Conservation (phyloP, 2,888 invertebrate species). For the Ochlodes sylvanus region DNA sequence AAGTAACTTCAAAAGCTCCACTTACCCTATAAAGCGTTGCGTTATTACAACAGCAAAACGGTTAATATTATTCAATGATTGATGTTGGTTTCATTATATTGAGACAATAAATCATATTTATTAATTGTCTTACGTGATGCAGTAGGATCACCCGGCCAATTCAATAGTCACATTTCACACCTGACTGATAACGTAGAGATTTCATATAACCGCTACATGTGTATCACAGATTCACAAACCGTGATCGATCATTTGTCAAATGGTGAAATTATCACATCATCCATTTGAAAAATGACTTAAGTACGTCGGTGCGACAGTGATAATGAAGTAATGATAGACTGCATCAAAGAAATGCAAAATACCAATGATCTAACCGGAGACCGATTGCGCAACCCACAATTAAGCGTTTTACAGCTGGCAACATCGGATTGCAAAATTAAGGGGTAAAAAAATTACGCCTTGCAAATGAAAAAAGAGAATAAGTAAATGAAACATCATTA, state of each 20-base stretch:
- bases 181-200: conserved; percentile 1
- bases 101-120: conserved; percentile 12
- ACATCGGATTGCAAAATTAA: conserved; percentile 57
- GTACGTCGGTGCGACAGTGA: conserved; percentile 58
- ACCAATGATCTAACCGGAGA: conserved; percentile 59
- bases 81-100: conserved; percentile 1
- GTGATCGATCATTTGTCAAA: conserved; percentile 59
- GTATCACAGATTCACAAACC: conserved; percentile 25
- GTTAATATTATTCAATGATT: neutral
- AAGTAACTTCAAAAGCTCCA: neutral
- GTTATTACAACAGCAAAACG: conserved; percentile 4
- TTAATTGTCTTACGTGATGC: conserved; percentile 7
- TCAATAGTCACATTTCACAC: conserved; percentile 18
- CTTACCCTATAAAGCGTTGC: neutral
- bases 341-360: conserved; percentile 59
- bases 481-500: conserved; percentile 28
- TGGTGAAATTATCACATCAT: conserved; percentile 58
- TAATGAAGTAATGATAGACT: conserved; percentile 55
- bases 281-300: conserved; percentile 57
- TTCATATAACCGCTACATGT: conserved; percentile 16
- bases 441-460: conserved; percentile 49
- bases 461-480: conserved; percentile 38
- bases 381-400: conserved; percentile 67
- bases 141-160: neutral
- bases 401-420: conserved; percentile 59